Evolutionary conservation across 2,113 vertebrate genomes (phyloP).

Genomic region (Climacteris rufus): DNA sequence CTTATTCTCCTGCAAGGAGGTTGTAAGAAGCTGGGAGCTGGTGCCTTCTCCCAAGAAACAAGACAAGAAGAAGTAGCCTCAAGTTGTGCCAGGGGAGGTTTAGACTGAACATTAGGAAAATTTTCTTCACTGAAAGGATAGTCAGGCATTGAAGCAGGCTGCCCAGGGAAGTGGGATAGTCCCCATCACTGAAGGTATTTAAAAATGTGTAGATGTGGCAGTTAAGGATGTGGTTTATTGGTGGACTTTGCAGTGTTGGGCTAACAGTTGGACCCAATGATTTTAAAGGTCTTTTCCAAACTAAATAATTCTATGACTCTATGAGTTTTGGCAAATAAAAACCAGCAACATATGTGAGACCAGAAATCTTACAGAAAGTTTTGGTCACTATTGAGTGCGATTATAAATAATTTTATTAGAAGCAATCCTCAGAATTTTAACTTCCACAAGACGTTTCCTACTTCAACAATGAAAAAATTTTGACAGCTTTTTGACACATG

Average conservation of each 20-base stretch:
- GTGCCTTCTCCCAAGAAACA: too few relatives aligned
- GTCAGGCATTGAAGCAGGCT: neutral
- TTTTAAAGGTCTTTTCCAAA: neutral
- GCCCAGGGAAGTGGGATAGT: too few relatives aligned
- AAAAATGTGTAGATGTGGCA: neutral
- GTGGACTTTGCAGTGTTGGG: neutral
- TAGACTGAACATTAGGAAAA: neutral
- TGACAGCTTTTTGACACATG: neutral
- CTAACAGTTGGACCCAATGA: neutral
- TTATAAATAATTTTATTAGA: neutral
- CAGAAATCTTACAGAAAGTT: neutral
- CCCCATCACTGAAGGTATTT: too few relatives aligned
- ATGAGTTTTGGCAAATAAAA: neutral
- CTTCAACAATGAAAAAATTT: neutral
- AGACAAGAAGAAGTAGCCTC: neutral
- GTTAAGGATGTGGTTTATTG: neutral
- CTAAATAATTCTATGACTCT: neutral
- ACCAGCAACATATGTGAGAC: neutral
- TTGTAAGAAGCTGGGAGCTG: neutral
- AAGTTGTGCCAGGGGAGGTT: neutral
- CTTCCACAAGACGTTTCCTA: neutral
- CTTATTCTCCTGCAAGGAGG: neutral
- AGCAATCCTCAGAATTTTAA: neutral
- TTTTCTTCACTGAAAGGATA: neutral
- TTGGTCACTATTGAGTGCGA: neutral